Conservation (phyloP, 2,888 invertebrate species). For the Diploptera punctata region DNA sequence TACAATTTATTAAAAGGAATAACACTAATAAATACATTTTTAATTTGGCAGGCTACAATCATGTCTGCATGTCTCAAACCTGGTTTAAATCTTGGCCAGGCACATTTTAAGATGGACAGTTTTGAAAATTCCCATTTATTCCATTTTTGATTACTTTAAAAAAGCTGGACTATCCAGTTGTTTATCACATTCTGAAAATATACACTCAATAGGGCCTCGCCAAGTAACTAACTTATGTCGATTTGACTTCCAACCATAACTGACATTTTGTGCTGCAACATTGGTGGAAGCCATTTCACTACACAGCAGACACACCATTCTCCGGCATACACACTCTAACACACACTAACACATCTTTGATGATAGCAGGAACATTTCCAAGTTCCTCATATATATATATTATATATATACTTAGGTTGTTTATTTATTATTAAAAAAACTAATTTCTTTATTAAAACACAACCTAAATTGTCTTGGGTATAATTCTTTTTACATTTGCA, state of each 20-base stretch:
- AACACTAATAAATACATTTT: background rate
- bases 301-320: constrained; percentile 7
- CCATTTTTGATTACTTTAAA: constrained; percentile 1
- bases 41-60: background rate
- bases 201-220: constrained; percentile 23
- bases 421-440: constrained; percentile 36
- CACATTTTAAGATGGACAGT: constrained; percentile 20
- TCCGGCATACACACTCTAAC: constrained; percentile 19
- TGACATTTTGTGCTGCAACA: constrained; percentile 28
- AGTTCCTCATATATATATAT: constrained; percentile 16
- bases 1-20: background rate
- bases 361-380: constrained; percentile 24
- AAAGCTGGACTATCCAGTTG: constrained; percentile 20
- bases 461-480: constrained; percentile 38
- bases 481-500: constrained; percentile 27
- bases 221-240: constrained; percentile 5
- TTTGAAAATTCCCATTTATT: constrained; percentile 21
- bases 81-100: background rate
- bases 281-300: constrained; percentile 33
- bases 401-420: constrained; percentile 17
- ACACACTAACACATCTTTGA: constrained; percentile 33
- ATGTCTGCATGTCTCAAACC: background rate
- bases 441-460: constrained; percentile 43
- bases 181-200: constrained; percentile 15
- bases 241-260: constrained; percentile 7